Base-by-base conservation (phyloP, 2,888 invertebrate genomes). In the Mechanitis mazaeus region DNA sequence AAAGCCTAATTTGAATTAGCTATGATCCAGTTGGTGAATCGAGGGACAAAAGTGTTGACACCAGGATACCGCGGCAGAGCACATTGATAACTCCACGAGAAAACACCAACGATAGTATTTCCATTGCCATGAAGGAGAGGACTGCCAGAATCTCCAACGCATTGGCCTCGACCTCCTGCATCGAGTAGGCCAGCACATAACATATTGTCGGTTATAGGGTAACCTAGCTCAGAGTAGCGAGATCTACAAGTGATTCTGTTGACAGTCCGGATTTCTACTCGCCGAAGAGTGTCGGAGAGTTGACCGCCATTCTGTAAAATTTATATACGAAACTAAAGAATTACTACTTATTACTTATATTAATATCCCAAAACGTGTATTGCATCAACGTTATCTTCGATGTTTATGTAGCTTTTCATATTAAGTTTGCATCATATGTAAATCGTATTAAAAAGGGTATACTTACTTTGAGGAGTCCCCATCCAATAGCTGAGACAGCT, bases 111-210 rank as follows among this genome's bases (percentile, higher is more conserved):
- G 5, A 83, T 70, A 2, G 50, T 31, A 31, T 50, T 28, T 31
- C 78, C 63, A 3, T 65, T 63, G 61, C 80, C 79, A 72, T 85
- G 83, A 68, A 79, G 71, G 7, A 84, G 76, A 35, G 85, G 84
- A 45, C 85, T 80, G 1, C 85, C 86, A 35, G 79, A 77, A 69
- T 84, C 85, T 2, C 81, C 81, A 60, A 75, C 75, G 74, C 85
- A 86, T 72, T 82, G 81, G 64, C 80, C 85, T 33, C 84, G 81
- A 38, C 85, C 84, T 4, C 84, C 83, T 0, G 80, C 78, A 56
- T 79, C 77, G 53, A 83, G 69, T 75, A 75, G 77, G 3, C 83
- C 84, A 11, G 81, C 73, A 71, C 84, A 85, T 62, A 84, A 42
- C 83, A 83, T 81, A 69, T 80, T 79, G 61, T 76, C 74, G 3